A percentile compares a stretch with the other conserved stretches of the same genome.
phyloP scores from a whole-genome alignment of 64 coral and sea anemone species.

The Cladopsammia gracilis region DNA sequence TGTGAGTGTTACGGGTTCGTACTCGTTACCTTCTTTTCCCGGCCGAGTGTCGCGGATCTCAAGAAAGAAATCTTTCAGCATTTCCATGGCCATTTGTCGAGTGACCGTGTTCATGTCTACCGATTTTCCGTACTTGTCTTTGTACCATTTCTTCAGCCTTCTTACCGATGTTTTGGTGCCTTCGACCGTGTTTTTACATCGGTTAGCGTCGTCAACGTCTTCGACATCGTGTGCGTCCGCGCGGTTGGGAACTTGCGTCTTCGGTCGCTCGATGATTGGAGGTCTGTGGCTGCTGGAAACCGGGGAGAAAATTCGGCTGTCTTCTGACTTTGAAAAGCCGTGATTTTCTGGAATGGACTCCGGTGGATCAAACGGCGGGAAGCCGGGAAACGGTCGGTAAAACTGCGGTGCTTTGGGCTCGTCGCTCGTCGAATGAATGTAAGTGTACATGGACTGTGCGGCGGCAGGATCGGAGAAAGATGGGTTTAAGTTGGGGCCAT shows the following conservation, averaged over 20 bases:
- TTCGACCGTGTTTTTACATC: conserved; percentile 99
- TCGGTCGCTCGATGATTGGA: conserved; percentile 70
- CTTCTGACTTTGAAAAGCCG: conserved; percentile 67
- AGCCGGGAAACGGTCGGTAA: conserved; percentile 77
- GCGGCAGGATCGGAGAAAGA: conserved; percentile 70
- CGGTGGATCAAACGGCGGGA: conserved; percentile 68
- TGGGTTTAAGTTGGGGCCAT: conserved; percentile 72
- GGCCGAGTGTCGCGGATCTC: conserved; percentile 99
- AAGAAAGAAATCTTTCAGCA: conserved; percentile 98
- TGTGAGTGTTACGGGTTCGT: conserved; percentile 97
- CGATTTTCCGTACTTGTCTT: conserved; percentile 97
- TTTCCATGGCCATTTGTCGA: conserved; percentile 82
- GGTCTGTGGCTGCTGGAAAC: conserved; percentile 62
- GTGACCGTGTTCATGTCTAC: conserved; percentile 96
- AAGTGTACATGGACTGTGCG: conserved; percentile 82
- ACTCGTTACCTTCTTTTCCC: conserved; percentile 98
- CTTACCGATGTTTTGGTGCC: conserved; percentile 98
- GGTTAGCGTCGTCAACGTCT: conserved; percentile 94
- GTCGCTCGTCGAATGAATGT: conserved; percentile 72
- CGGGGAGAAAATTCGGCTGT: conserved; percentile 62
- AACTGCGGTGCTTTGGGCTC: conserved; percentile 80
- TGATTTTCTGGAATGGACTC: conserved; percentile 65
- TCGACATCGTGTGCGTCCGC: conserved; percentile 91
- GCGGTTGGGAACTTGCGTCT: conserved; percentile 49
- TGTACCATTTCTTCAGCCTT: conserved; percentile 99